A percentile compares a stretch with the other conserved stretches of the same genome.
Conservation (phyloP, 2,113 vertebrate genomes). For the Chaetura pelagica region DNA sequence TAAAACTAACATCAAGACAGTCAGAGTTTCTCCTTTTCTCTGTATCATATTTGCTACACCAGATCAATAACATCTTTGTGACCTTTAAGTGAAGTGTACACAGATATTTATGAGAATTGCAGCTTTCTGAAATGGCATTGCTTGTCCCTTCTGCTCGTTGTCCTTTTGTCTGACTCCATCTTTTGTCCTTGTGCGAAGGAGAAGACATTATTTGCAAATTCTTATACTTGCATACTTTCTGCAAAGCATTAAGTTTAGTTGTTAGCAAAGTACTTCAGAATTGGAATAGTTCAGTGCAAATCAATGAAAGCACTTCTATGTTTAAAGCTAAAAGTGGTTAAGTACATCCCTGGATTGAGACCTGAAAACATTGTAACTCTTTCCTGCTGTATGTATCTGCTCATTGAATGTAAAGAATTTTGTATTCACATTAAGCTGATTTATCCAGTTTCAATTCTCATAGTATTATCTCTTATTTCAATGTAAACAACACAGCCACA, state of each 20-base stretch:
- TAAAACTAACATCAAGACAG: not conserved
- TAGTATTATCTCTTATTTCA: not conserved
- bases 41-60: not conserved
- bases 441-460: not conserved
- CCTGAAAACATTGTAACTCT: not conserved
- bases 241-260: not conserved
- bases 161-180: not conserved
- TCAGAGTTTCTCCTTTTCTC: not conserved
- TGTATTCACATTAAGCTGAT: not conserved
- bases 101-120: not conserved
- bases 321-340: not conserved
- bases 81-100: not conserved
- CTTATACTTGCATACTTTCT: not conserved
- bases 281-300: not conserved
- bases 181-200: not conserved
- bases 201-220: not conserved
- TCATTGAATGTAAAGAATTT: not conserved
- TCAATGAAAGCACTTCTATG: not conserved
- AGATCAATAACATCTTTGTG: not conserved
- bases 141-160: not conserved
- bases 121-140: not conserved
- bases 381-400: not conserved
- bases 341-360: not conserved
- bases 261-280: not conserved
- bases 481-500: not conserved